Evolutionary conservation across 2,888 invertebrate genomes (phyloP).

Genomic region (Hirudinaria manillensis): DNA sequence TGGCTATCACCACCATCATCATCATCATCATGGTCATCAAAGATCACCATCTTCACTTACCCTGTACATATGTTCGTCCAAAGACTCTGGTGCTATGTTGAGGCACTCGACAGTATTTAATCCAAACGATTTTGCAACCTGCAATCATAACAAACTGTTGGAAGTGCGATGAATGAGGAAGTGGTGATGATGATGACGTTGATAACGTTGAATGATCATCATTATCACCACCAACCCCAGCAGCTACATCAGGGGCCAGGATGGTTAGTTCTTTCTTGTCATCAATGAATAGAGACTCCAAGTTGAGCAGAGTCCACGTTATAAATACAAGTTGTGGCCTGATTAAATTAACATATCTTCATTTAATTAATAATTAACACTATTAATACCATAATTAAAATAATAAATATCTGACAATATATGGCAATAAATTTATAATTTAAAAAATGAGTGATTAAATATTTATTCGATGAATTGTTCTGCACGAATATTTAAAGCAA

Average conservation of each 20-base stretch:
- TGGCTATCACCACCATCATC: background rate
- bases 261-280: slow-evolving; percentile 38
- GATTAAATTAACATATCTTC: slow-evolving; percentile 14
- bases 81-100: slow-evolving; percentile 43
- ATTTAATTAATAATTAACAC: too few species aligned
- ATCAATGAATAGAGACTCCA: slow-evolving; percentile 40
- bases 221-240: slow-evolving; percentile 42
- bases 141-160: too few species aligned
- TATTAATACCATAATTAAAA: too few species aligned
- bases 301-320: slow-evolving; percentile 48
- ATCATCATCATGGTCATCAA: background rate
- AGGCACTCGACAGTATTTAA: slow-evolving; percentile 48
- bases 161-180: background rate
- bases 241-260: slow-evolving; percentile 49
- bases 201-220: background rate
- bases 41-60: background rate
- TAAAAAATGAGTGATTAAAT: background rate
- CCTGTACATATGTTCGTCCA: slow-evolving; percentile 46
- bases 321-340: slow-evolving; percentile 50
- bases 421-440: background rate
- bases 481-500: too few species aligned
- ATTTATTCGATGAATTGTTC: background rate
- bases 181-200: background rate
- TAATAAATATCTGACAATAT: background rate
- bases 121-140: slow-evolving; percentile 45